Base-by-base conservation (phyloP, 2,113 vertebrate species). In the Saiga tatarica region DNA sequence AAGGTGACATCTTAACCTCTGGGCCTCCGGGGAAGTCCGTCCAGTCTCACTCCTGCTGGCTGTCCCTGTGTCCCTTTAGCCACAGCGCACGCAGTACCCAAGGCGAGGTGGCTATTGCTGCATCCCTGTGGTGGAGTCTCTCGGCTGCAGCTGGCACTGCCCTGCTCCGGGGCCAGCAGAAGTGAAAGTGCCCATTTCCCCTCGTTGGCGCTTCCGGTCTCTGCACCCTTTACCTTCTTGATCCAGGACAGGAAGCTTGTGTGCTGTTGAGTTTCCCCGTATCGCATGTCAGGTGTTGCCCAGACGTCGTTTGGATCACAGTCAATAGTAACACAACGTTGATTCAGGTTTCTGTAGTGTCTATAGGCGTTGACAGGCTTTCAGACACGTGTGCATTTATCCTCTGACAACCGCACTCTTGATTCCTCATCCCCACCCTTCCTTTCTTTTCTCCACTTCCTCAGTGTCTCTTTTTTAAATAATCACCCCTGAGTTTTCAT, bases 321-420 rank as follows among this genome's bases (percentile, higher is more conserved):
- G 2, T 33, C 36, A n/a, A 2, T 3, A 16, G 10, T 16, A 2
- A 39, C 64, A 9, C 14, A 4, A 0, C 8, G 1, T 0, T 59
- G 33, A 36, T n/a, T 26, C 26, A 0, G 11, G 25, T 21, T 36
- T 36, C 28, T 84, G 2, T 52, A 4, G 4, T 7, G 53, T 60
- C n/a, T 4, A 3, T 60, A 26, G 30, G 50, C 15, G 9, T 8
- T 30, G 8, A 2, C 9, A 2, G 3, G 6, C 13, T 59, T 79
- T 62, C 67, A 28, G 12, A 52, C 26, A 11, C 17, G 0, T 14
- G 15, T 45, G 7, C 36, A 1, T 16, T 8, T 59, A 14, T 50
- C 19, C 36, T 2, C 7, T 4, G 10, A 7, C 15, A 21, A 23
- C 23, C 23, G 12, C 25, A 36, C 53, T 1, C 6, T 11, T 0